Base-by-base conservation (phyloP, 2,797 vertebrate genomes). In the Anniella stebbinsi region DNA sequence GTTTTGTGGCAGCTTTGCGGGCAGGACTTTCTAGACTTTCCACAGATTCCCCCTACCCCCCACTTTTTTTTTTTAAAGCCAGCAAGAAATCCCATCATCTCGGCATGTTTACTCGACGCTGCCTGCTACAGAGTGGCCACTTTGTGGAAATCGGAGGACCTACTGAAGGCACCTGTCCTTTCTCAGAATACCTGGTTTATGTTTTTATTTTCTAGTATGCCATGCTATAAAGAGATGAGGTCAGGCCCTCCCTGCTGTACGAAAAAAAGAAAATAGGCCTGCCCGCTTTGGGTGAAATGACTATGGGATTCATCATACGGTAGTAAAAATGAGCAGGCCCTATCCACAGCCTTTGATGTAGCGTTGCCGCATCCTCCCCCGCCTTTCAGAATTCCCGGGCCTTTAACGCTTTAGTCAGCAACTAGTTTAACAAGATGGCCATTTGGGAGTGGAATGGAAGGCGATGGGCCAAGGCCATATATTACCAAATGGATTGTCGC, bases 21-120 rank as follows among this genome's bases (percentile, higher is more conserved):
- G 91, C 91, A 89, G 11, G 9, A 0, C n/a, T 87, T 48, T 2
- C 89, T 13, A 92, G 33, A 60, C 84, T 94, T 94, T 95, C 93
- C 93, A 23, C 80, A 89, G 78, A 17, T 0, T 85, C 75, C 60
- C 1, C 28, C 90, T 36, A n/a, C n/a, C n/a, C n/a, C n/a, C n/a
- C n/a, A n/a, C n/a, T n/a, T n/a, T n/a, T 54, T 54, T 33, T n/a
- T 18, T 60, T 76, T 54, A 91, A 54, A 66, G 88, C 0, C 0
- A 73, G 89, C n/a, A 41, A 91, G 88, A 83, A 86, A 63, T 30
- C 80, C 70, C 5, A 36, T 12, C 21, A 28, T 80, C 70, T 11
- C 45, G 78, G 60, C 72, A 12, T 38, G 73, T 66, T 57, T 30
- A 0, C 2, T 0, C 57, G 48, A 72, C 7, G 21, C 10, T 15